phyloP scores from a whole-genome alignment of 2,113 vertebrate genomes.

The Psilopsiagon aymara region DNA sequence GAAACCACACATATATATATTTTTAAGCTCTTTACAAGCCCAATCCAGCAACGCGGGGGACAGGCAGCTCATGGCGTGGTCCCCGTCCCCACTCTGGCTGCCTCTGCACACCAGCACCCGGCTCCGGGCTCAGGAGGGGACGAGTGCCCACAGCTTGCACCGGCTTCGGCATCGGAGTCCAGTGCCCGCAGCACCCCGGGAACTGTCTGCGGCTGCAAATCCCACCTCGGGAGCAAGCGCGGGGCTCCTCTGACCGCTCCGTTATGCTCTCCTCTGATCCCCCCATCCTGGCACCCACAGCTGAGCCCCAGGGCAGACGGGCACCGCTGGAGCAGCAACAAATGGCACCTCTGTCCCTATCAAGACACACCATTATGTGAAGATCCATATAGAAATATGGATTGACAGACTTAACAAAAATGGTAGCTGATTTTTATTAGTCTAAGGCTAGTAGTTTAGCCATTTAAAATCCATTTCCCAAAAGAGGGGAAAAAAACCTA shows the following conservation, averaged over 20 bases:
- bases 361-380: conserved; percentile 69
- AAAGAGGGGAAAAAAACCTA: conserved; percentile 78
- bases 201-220: neutral
- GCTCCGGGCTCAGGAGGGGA: neutral
- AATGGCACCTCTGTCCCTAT: conserved; percentile 65
- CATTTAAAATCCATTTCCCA: conserved; percentile 83
- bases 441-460: conserved; percentile 85
- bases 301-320: conserved; percentile 11
- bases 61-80: neutral
- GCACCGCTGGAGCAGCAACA: conserved; percentile 43
- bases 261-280: neutral
- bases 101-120: neutral
- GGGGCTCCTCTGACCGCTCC: neutral
- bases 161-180: neutral
- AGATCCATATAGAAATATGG: conserved; percentile 75
- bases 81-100: neutral
- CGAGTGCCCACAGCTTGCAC: neutral
- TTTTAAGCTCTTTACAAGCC: conserved; percentile 70
- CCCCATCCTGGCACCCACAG: neutral
- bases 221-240: neutral
- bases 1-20: conserved; percentile 65
- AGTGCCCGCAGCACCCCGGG: neutral
- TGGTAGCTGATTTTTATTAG: conserved; percentile 78
- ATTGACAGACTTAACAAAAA: conserved; percentile 76
- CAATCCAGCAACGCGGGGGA: neutral